phyloP scores from a whole-genome alignment of 2,888 invertebrate genomes.

The Thyatira batis region DNA sequence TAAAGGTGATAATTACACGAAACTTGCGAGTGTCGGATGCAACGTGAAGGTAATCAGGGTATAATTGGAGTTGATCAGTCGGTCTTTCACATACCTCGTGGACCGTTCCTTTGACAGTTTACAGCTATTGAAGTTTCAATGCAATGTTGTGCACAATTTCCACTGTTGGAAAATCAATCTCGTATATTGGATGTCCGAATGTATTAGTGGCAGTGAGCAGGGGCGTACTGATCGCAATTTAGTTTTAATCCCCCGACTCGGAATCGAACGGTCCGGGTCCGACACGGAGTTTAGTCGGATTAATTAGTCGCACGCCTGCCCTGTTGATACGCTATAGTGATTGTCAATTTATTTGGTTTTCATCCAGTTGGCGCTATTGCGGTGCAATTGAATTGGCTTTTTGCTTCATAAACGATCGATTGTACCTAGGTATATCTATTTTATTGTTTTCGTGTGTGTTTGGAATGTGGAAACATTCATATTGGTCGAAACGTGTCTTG shows the following conservation, averaged over 20 bases:
- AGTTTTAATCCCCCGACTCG: conserved; percentile 26
- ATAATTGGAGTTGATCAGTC: neutral
- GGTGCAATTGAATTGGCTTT: conserved; percentile 13
- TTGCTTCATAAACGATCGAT: conserved; percentile 13
- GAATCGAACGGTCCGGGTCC: conserved; percentile 10
- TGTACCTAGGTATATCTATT: conserved; percentile 13
- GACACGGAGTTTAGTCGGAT: conserved; percentile 21
- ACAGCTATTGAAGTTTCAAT: neutral
- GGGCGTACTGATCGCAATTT: conserved; percentile 32
- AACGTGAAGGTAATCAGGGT: neutral
- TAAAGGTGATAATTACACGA: neutral
- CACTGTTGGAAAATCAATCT: neutral
- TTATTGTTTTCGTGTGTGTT: conserved; percentile 14
- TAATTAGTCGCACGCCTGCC: conserved; percentile 24
- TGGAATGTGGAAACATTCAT: too few relatives aligned
- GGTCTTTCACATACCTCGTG: neutral
- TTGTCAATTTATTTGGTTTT: conserved; percentile 17
- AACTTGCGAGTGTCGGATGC: neutral
- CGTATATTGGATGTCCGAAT: neutral
- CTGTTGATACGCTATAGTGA: conserved; percentile 23
- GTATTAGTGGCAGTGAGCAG: conserved; percentile 17
- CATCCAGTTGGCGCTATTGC: conserved; percentile 13
- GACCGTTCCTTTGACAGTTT: neutral
- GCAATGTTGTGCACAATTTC: neutral
- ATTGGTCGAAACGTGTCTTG: too few relatives aligned